Conservation (phyloP, 92 coral and sea anemone species). For the Ricordea florida region DNA sequence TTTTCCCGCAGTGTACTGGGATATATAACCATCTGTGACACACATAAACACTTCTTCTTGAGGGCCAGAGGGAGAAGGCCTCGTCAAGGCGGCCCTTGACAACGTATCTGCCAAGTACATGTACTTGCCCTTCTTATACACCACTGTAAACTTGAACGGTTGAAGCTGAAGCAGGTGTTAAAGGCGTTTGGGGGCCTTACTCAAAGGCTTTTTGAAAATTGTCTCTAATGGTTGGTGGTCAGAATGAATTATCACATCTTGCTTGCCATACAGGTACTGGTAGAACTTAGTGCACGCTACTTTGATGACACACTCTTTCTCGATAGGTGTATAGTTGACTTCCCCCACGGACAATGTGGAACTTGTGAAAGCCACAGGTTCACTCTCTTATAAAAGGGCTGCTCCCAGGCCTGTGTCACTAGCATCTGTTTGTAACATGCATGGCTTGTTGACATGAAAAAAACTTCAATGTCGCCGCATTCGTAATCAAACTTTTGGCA, state of each 20-base stretch:
- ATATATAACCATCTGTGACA: constrained; percentile 20
- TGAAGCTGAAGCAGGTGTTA: constrained; percentile 10
- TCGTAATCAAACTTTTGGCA: constrained; percentile 3
- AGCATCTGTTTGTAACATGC: constrained; percentile 18
- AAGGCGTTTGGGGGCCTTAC: constrained; percentile 13
- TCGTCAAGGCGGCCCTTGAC: constrained; percentile 8
- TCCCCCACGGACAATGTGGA: constrained; percentile 33
- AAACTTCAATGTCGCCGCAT: constrained; percentile 12
- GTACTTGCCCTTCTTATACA: too few relatives aligned
- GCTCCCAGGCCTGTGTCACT: too few relatives aligned
- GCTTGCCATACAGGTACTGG: background rate
- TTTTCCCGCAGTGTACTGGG: background rate
- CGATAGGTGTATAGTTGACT: constrained; percentile 29
- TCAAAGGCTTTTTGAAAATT: background rate
- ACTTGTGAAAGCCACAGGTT: constrained; percentile 19
- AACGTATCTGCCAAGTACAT: too few relatives aligned
- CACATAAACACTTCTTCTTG: background rate
- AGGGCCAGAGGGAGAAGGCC: background rate
- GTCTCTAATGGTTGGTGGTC: constrained; percentile 31
- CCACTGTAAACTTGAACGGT: too few relatives aligned
- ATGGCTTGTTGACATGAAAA: too few relatives aligned
- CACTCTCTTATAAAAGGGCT: constrained; percentile 11
- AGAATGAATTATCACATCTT: constrained; percentile 5
- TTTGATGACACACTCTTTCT: constrained; percentile 39
- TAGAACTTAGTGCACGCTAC: too few relatives aligned